These are phyloP conservation scores for Bubo scandiacus DNA, from an alignment of 2,113 vertebrate species.

Conservation along the genomic window DNA sequence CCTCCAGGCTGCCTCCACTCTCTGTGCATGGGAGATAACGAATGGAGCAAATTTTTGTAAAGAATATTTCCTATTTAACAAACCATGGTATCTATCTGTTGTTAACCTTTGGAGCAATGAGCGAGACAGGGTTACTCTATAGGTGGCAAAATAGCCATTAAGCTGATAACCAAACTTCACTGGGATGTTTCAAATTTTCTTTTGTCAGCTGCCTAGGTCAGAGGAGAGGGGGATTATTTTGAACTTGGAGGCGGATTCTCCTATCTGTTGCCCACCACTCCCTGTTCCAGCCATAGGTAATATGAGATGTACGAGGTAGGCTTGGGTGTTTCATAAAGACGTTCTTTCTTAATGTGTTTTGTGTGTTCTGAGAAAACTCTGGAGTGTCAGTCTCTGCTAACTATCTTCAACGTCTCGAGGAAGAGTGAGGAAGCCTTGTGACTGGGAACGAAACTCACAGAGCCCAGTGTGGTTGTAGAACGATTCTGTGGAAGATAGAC, in stretches of 20 bases:
- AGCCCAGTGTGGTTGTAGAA: neutral
- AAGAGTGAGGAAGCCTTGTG: neutral
- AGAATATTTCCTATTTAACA: neutral
- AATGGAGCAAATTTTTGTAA: neutral
- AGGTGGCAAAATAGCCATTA: neutral
- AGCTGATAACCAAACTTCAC: neutral
- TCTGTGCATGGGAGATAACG: neutral
- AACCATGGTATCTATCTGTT: neutral
- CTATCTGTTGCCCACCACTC: neutral
- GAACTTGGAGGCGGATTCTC: neutral
- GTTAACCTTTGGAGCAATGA: neutral
- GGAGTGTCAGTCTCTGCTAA: neutral
- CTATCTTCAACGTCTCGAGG: neutral
- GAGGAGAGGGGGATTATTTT: neutral
- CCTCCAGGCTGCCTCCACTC: neutral
- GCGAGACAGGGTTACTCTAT: neutral
- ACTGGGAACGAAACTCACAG: neutral
- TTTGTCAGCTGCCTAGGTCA: neutral
- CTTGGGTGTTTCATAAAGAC: neutral
- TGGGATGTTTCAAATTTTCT: neutral
- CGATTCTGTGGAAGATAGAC: neutral
- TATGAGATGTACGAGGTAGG: neutral
- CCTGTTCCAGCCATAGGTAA: neutral
- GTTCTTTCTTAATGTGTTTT: neutral
- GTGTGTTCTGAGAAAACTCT: neutral